Evolutionary conservation across 2,888 invertebrate genomes (phyloP).

Genomic region (Scelioninae gen. 2): DNA sequence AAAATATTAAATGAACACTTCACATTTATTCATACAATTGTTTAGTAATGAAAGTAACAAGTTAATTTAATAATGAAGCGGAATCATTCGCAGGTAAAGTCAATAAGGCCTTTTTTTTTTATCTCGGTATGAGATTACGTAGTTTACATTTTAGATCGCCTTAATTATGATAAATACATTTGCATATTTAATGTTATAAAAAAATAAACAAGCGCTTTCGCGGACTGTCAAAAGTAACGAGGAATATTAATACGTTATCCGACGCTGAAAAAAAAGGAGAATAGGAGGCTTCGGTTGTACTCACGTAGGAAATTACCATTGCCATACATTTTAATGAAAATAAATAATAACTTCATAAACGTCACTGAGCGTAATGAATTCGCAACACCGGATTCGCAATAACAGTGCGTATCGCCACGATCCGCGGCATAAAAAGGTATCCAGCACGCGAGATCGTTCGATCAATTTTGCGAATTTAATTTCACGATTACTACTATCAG

Average conservation of each 20-base stretch:
- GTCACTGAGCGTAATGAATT: conserved; percentile 60
- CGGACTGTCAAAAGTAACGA: conserved; percentile 25
- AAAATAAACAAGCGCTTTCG: conserved; percentile 18
- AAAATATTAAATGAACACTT: too few species aligned
- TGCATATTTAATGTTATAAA: conserved; percentile 32
- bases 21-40: too few species aligned
- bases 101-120: conserved; percentile 46
- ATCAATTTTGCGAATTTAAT: conserved; percentile 52
- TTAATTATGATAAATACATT: conserved; percentile 31
- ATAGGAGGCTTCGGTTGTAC: neutral
- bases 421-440: conserved; percentile 43
- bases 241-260: neutral
- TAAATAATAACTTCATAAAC: conserved; percentile 57
- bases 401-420: conserved; percentile 53
- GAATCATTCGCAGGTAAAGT: conserved; percentile 38
- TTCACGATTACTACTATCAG: conserved; percentile 37
- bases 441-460: conserved; percentile 53
- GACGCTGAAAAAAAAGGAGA: conserved; percentile 14
- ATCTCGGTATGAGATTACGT: conserved; percentile 27
- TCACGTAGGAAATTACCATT: conserved; percentile 22
- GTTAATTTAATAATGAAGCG: conserved; percentile 54
- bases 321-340: conserved; percentile 54
- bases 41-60: too few species aligned
- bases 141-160: conserved; percentile 29
- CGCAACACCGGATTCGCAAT: conserved; percentile 60